These are phyloP conservation scores for Drosophila putrida DNA, from an alignment of 2,888 invertebrate species.

Conservation along the genomic window DNA sequence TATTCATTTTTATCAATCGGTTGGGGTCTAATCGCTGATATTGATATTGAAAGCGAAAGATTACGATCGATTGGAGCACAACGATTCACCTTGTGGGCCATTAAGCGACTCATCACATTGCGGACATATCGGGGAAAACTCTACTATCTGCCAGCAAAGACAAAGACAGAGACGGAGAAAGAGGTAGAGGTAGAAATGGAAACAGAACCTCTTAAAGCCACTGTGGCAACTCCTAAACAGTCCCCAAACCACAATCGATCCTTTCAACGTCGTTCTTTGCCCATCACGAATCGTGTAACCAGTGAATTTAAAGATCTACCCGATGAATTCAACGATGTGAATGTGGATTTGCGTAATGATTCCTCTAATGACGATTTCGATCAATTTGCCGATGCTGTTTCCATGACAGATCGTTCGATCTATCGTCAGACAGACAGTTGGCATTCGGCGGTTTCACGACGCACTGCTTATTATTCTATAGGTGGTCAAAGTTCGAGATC, in stretches of 20 bases:
- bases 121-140: conserved; percentile 94
- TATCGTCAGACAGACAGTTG: conserved; percentile 89
- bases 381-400: conserved; percentile 79
- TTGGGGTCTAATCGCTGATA: conserved; percentile 98
- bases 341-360: conserved; percentile 36
- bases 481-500: conserved; percentile 90
- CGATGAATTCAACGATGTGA: conserved; percentile 46
- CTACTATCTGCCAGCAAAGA: conserved; percentile 90
- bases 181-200: no score
- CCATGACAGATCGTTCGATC: conserved; percentile 84
- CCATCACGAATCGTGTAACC: background rate
- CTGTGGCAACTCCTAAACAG: background rate
- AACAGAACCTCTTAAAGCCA: background rate
- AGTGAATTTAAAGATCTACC: conserved; percentile 49
- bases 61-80: conserved; percentile 95
- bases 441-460: conserved; percentile 92
- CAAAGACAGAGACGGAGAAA: background rate
- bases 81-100: conserved; percentile 95
- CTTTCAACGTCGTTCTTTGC: conserved; percentile 29
- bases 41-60: conserved; percentile 98
- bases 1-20: conserved; percentile 98
- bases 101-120: conserved; percentile 93
- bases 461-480: conserved; percentile 92
- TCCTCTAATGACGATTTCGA: conserved; percentile 31
- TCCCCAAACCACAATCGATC: background rate